Evolutionary conservation across 2,888 invertebrate species (phyloP), one percentile per base, ranked within the genome.

Genomic region (Augiades crinisus): DNA sequence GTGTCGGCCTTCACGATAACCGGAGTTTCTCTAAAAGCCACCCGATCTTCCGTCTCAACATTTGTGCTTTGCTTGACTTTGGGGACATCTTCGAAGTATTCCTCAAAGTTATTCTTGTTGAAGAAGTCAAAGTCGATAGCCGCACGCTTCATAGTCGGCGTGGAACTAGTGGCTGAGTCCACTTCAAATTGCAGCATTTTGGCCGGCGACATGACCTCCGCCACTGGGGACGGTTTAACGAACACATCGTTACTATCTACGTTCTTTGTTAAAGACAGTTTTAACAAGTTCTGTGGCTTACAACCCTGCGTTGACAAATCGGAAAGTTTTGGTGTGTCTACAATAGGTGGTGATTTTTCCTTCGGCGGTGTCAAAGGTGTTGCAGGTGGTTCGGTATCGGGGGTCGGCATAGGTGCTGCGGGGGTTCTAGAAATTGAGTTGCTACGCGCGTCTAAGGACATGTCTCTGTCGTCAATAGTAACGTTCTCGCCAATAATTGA

Each of bases 91-190:
- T 71, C 64, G 45, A 80, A 78, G 58, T 81, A 81, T 54, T 84
- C 70, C 12, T 83, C 78, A 27, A 75, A 79, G 10, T 79, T 84
- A 47, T 81, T 75, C 62, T 84, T 81, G 43, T 59, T 79, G 47
- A 87, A 87, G 56, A 87, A 87, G 61, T 87, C 80, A 41, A 89
- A 89, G 58, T 89, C 83, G 1, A 89, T 68, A 3, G 69, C 77
- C 1, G 87, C 87, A 12, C 89, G 70, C 64, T 85, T 89, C 86
- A 89, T 88, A 2, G 89, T 88, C 1, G 88, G 88, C 8, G 89
- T 88, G 3, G 83, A 67, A 53, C 80, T 81, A 8, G 63, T 67
- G 1, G 78, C 63, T 36, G 64, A 44, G 40, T 82, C 80, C 12
- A 87, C 61, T 69, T 86, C 82, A 14, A 81, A 89, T 71, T 88